phyloP scores from a whole-genome alignment of 2,113 vertebrate genomes.

The Rhinolophus sinicus region DNA sequence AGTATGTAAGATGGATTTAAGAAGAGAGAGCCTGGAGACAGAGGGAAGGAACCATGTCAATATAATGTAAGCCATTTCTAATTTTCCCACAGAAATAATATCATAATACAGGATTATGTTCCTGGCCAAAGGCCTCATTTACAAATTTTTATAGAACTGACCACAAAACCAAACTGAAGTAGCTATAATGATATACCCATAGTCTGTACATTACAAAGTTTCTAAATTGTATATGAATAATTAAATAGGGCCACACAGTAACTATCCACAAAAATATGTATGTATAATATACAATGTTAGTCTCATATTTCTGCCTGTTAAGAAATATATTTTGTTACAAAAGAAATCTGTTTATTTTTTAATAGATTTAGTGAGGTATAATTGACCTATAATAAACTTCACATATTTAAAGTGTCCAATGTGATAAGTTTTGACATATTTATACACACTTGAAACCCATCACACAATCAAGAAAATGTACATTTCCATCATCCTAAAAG shows the following conservation, averaged over 20 bases:
- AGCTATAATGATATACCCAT: not conserved
- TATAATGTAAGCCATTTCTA: not conserved
- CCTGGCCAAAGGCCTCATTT: not conserved
- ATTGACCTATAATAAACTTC: not conserved
- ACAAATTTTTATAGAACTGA: conserved; percentile 49
- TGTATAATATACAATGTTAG: not conserved
- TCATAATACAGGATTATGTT: conserved; percentile 42
- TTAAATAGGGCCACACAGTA: conserved; percentile 1
- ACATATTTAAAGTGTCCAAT: not conserved
- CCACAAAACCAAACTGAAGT: conserved; percentile 44
- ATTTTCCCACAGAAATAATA: conserved; percentile 44
- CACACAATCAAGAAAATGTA: not conserved
- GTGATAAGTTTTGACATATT: conserved; percentile 10
- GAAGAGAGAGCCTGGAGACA: not conserved
- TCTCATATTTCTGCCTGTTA: not conserved
- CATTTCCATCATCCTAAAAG: not conserved
- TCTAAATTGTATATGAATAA: conserved; percentile 46
- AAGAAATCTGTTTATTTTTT: conserved; percentile 30
- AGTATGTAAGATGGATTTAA: not conserved
- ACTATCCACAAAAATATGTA: conserved; percentile 3
- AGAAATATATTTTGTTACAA: not conserved
- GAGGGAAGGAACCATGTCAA: conserved; percentile 3
- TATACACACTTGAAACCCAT: not conserved
- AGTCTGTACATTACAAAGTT: conserved; percentile 40
- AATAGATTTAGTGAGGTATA: conserved; percentile 1